Evolutionary conservation across 2,888 invertebrate genomes (phyloP).

Genomic region (Drosophila cracens): DNA sequence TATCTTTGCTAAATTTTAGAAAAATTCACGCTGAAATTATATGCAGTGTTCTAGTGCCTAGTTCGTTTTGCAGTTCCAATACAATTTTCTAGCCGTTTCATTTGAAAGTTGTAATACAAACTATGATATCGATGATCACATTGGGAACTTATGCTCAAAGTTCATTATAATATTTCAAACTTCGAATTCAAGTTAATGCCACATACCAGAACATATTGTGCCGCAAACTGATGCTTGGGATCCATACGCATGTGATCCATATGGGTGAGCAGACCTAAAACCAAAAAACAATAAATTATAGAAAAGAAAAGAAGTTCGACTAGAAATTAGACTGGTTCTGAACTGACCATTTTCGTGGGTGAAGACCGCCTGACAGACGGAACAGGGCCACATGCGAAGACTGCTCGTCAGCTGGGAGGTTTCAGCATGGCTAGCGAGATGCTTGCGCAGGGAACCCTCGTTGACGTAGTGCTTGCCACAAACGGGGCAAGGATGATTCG

Average conservation of each 20-base stretch:
- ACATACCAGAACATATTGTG: constrained; percentile 92
- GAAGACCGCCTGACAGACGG: constrained; percentile 97
- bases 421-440: constrained; percentile 97
- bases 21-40: no score
- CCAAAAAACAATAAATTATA: background rate
- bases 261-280: constrained; percentile 93
- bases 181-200: background rate
- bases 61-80: no score
- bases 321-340: background rate
- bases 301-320: background rate
- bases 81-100: background rate
- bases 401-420: constrained; percentile 94
- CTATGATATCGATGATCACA: background rate
- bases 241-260: constrained; percentile 99
- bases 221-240: constrained; percentile 97
- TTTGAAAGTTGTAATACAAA: no score
- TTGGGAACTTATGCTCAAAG: background rate
- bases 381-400: constrained; percentile 97
- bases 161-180: background rate
- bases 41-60: no score
- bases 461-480: constrained; percentile 98
- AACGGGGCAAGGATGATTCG: constrained; percentile 97
- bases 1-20: no score
- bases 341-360: constrained; percentile 95
- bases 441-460: constrained; percentile 96